Conservation (phyloP, 2,797 vertebrate genomes). For the Astyanax mexicanus region DNA sequence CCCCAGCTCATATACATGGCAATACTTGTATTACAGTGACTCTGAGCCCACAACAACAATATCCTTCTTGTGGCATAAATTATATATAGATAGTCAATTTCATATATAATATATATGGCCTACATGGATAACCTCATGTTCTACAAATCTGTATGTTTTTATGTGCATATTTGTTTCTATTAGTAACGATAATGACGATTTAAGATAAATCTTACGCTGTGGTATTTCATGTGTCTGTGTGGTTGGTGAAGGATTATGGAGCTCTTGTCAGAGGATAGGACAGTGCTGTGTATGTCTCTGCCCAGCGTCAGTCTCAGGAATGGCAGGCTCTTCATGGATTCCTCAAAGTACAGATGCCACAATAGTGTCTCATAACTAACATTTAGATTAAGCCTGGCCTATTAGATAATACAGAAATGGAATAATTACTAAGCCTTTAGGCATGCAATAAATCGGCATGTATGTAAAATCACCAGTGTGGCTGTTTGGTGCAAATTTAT, state of each 20-base stretch:
- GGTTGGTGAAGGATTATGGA: constrained; percentile 54
- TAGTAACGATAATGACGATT: neutral
- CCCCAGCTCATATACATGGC: no score
- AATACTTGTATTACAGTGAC: no score
- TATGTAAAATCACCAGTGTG: constrained; percentile 20
- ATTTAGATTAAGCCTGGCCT: constrained; percentile 37
- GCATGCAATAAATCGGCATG: constrained; percentile 13
- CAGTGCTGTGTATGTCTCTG: constrained; percentile 58
- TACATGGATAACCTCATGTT: neutral
- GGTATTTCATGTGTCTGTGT: constrained; percentile 47
- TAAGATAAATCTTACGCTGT: constrained; percentile 19
- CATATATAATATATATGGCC: neutral
- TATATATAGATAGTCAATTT: neutral
- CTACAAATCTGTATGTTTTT: neutral
- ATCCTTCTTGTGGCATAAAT: no score
- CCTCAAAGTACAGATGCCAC: constrained; percentile 50
- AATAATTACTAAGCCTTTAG: constrained; percentile 1
- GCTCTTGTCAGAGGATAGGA: constrained; percentile 61
- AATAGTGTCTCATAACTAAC: constrained; percentile 23
- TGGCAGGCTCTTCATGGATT: constrained; percentile 50
- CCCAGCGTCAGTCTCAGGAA: constrained; percentile 59
- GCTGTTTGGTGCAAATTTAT: constrained; percentile 16
- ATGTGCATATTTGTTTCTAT: constrained; percentile 3
- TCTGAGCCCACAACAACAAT: no score
- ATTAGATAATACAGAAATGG: constrained; percentile 37